A percentile compares a stretch with the other conserved stretches of the same genome.
Conservation (phyloP, 2,888 invertebrate genomes). For the Amphipoea oculea region DNA sequence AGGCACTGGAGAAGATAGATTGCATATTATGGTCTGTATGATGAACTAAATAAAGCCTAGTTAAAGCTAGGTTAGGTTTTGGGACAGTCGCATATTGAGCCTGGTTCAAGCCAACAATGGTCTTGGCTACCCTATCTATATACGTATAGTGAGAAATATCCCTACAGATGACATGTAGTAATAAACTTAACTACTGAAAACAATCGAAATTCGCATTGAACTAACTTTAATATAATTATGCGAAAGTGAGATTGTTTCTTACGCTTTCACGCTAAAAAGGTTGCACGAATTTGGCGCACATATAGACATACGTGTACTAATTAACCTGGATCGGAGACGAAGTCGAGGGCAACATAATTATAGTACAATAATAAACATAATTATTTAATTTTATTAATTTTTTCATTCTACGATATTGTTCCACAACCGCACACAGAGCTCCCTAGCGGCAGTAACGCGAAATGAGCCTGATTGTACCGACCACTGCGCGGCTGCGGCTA, state of each 20-base stretch:
- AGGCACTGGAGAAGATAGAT: constrained; percentile 91
- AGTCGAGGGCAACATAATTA: background rate
- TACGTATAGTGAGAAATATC: background rate
- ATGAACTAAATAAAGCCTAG: background rate
- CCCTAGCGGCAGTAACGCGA: background rate
- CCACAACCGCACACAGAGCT: background rate
- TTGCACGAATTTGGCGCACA: background rate
- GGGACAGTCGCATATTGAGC: constrained; percentile 15
- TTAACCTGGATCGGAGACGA: background rate
- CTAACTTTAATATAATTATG: background rate
- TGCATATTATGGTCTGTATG: constrained; percentile 7
- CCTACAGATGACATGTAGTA: background rate
- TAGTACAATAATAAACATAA: background rate
- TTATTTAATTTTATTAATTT: too few relatives aligned
- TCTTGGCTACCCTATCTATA: too few relatives aligned
- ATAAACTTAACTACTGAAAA: background rate
- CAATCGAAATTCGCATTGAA: background rate
- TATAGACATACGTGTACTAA: background rate
- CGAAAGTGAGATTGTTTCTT: background rate
- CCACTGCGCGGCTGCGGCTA: too few relatives aligned
- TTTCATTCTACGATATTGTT: constrained; percentile 20
- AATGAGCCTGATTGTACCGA: constrained; percentile 8
- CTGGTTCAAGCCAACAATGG: background rate
- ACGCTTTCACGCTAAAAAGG: background rate
- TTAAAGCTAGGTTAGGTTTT: background rate